Percentiles rank a stretch among this genome's conserved stretches.
Conservation (phyloP, 2,888 invertebrate species). For the Lumbricus terrestris region DNA sequence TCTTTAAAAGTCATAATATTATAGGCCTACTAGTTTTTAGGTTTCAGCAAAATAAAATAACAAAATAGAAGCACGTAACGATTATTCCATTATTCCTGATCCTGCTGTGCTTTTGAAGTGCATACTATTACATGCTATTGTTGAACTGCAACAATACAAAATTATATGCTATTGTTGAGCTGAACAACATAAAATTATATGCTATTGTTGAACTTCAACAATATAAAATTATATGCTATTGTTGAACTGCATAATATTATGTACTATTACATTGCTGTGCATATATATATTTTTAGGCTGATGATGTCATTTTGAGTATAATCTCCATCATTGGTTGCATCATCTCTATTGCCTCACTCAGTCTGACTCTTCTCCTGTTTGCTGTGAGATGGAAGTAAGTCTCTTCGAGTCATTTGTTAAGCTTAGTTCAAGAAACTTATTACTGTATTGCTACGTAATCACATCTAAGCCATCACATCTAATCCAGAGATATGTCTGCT, state of each 20-base stretch:
- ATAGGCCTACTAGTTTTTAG: not conserved
- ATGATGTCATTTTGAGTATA: conserved; percentile 32
- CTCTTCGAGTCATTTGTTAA: not conserved
- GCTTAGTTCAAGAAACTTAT: not conserved
- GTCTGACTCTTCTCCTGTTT: conserved; percentile 39
- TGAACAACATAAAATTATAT: not conserved
- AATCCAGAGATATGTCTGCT: no score
- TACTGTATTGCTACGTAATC: not conserved
- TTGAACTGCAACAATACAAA: no score
- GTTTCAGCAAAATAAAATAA: no score
- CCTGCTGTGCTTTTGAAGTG: not conserved
- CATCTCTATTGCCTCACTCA: conserved; percentile 39
- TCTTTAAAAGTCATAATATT: no score
- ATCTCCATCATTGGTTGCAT: conserved; percentile 41
- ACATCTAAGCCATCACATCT: no score
- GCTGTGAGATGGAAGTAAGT: conserved; percentile 41
- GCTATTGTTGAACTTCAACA: no score
- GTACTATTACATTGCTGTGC: no score
- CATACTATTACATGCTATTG: no score
- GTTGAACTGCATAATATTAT: no score
- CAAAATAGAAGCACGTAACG: no score
- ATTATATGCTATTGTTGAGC: no score
- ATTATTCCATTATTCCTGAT: not conserved
- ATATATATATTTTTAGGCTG: not conserved
- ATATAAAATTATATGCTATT: no score